These are phyloP conservation scores for Lepus europaeus DNA, from an alignment of 2,113 vertebrate species.

Conservation along the genomic window DNA sequence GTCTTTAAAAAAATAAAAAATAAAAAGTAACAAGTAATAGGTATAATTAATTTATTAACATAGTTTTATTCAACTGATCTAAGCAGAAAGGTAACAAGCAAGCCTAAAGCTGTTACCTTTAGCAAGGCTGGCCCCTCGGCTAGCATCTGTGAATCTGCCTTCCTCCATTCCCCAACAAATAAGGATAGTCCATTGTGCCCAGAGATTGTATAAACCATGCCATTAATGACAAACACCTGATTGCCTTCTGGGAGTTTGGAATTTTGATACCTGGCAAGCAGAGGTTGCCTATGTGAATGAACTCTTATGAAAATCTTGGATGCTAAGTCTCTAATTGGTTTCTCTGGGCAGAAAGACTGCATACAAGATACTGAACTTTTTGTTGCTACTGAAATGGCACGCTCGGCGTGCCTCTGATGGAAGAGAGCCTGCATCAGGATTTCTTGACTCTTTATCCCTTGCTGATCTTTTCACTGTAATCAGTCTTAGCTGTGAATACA, in stretches of 20 bases:
- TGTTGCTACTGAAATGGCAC: background rate
- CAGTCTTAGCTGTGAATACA: background rate
- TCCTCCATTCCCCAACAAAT: background rate
- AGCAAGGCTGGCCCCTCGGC: background rate
- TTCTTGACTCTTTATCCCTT: background rate
- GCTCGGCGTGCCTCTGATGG: background rate
- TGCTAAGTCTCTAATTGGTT: background rate
- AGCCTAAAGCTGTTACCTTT: background rate
- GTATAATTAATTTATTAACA: background rate
- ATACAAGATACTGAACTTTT: background rate
- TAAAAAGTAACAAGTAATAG: background rate
- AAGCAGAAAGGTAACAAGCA: background rate
- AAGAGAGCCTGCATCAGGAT: background rate
- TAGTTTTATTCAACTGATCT: background rate
- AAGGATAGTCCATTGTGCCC: background rate
- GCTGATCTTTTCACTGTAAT: background rate
- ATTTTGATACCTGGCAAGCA: background rate
- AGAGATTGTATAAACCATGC: background rate
- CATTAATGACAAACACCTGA: background rate
- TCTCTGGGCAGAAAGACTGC: background rate
- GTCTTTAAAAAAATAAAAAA: no score
- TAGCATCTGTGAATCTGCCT: background rate
- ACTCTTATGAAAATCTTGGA: background rate
- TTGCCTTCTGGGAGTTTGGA: slow-evolving; percentile 14
- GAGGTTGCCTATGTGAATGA: background rate